Evolutionary conservation across 2,113 vertebrate genomes (phyloP).

Genomic region (Tachysurus fulvidraco): DNA sequence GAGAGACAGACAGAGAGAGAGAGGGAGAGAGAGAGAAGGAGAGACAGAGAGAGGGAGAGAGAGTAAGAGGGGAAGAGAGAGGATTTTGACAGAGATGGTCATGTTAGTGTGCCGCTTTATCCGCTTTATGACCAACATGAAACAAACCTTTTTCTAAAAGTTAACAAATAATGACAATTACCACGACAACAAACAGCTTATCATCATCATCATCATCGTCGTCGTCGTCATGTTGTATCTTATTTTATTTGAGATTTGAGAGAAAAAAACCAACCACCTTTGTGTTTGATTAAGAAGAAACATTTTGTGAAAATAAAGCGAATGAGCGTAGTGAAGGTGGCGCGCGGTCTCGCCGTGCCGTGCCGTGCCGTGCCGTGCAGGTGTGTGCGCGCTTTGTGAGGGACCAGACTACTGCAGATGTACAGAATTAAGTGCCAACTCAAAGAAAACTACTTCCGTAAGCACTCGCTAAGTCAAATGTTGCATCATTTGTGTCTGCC

Average conservation of each 20-base stretch:
- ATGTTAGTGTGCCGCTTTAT: conserved; percentile 1
- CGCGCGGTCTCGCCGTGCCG: conserved; percentile 38
- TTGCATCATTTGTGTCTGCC: conserved; percentile 57
- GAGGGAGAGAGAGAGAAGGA: too few species aligned
- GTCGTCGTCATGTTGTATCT: neutral
- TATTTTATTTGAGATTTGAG: neutral
- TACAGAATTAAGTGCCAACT: conserved; percentile 53
- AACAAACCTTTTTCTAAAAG: conserved; percentile 1
- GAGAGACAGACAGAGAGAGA: too few species aligned
- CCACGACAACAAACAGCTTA: neutral
- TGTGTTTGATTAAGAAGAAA: conserved; percentile 23
- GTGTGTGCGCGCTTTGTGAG: conserved; percentile 47
- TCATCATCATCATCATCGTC: neutral
- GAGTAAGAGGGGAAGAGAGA: too few species aligned
- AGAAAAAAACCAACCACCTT: neutral
- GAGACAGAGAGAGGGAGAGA: too few species aligned
- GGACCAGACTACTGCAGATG: conserved; percentile 47
- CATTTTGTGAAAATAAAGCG: neutral
- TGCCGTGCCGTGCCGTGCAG: too few species aligned
- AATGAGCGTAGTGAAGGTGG: conserved; percentile 16
- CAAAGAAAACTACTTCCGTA: conserved; percentile 58
- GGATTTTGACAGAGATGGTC: conserved; percentile 11
- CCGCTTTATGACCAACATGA: neutral
- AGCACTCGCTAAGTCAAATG: conserved; percentile 57
- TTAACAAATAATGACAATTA: neutral